These are phyloP conservation scores for Epinotia ramella DNA, from an alignment of 2,888 invertebrate genomes.

Conservation along the genomic window DNA sequence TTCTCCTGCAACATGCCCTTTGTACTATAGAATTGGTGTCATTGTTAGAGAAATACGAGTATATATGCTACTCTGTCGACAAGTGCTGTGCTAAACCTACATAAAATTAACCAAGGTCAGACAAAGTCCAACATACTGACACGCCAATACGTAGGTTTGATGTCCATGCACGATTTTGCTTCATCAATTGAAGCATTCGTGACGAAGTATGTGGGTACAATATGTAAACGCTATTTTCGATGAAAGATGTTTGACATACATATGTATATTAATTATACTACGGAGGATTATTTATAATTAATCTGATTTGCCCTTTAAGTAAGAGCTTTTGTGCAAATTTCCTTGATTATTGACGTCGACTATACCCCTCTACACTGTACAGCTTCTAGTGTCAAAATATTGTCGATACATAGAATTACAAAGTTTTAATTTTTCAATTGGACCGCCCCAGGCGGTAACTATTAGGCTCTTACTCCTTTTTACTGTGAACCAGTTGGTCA, in stretches of 20 bases:
- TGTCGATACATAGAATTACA: too few relatives aligned
- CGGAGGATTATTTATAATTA: too few relatives aligned
- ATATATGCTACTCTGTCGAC: background rate
- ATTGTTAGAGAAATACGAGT: background rate
- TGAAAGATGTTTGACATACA: background rate
- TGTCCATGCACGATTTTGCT: background rate
- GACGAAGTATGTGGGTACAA: background rate
- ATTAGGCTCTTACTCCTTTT: too few relatives aligned
- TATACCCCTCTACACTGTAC: too few relatives aligned
- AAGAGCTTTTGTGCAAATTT: too few relatives aligned
- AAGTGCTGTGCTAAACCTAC: conserved; percentile 7
- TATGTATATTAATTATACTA: too few relatives aligned
- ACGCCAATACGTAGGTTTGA: conserved; percentile 10
- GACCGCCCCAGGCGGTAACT: too few relatives aligned
- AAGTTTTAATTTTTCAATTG: too few relatives aligned
- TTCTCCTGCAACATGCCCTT: background rate
- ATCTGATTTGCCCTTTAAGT: too few relatives aligned
- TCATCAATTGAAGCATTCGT: background rate
- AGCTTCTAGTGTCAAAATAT: too few relatives aligned
- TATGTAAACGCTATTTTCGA: background rate
- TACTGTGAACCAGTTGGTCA: background rate
- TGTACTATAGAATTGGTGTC: background rate
- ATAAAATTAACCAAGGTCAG: conserved; percentile 7
- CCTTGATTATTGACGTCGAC: too few relatives aligned
- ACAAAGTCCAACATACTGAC: conserved; percentile 7